A percentile compares a stretch with the other conserved stretches of the same genome.
Evolutionary conservation across 2,797 vertebrate genomes (phyloP).

Genomic region (Eulemur albifrons): DNA sequence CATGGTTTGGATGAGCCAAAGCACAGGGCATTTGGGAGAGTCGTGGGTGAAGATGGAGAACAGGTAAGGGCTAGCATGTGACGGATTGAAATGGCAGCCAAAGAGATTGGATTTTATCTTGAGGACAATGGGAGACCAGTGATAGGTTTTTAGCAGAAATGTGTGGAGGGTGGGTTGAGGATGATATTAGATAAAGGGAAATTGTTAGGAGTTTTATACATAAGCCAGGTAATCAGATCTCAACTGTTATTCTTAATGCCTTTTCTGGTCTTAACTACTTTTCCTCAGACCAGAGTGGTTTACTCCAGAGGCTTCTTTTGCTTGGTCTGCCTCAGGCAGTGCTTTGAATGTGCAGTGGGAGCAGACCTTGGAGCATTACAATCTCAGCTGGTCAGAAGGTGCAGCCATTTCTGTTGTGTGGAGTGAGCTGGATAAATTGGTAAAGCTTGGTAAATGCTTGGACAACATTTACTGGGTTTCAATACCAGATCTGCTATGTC

Average conservation of each 20-base stretch:
- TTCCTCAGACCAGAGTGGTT: not conserved
- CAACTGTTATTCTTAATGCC: not conserved
- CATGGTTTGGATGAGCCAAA: not conserved
- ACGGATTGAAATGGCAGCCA: not conserved
- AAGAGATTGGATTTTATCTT: constrained; percentile 7
- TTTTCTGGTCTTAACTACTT: not conserved
- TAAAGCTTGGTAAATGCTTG: not conserved
- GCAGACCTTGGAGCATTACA: not conserved
- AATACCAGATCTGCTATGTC: not conserved
- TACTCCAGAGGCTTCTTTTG: not conserved
- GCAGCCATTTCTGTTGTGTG: not conserved
- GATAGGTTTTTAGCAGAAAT: not conserved
- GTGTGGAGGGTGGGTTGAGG: not conserved
- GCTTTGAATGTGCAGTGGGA: not conserved
- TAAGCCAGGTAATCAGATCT: not conserved
- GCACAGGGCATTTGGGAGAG: accelerated
- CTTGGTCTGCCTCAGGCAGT: not conserved
- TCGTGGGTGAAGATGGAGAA: not conserved
- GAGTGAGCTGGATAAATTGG: not conserved
- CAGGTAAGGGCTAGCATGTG: not conserved
- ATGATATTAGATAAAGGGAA: not conserved
- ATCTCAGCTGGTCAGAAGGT: not conserved
- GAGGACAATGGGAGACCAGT: not conserved
- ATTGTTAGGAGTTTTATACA: not conserved
- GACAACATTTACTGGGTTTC: not conserved